Evolutionary conservation across 2,113 vertebrate genomes (phyloP).

Genomic region (Mungos mungo): DNA sequence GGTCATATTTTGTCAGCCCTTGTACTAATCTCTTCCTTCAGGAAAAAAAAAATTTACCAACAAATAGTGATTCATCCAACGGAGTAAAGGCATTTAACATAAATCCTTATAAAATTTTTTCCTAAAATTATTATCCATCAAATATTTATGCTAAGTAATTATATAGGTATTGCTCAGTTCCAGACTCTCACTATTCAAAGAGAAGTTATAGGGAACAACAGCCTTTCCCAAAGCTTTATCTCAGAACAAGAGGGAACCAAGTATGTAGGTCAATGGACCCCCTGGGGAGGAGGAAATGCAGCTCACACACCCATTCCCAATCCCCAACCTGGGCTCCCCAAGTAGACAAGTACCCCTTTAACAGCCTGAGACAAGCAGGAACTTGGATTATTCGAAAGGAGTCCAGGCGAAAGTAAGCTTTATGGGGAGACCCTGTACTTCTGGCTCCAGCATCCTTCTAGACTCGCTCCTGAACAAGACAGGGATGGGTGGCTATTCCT

Average conservation of each 20-base stretch:
- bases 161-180: not conserved
- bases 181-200: not conserved
- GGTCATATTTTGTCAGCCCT: not conserved
- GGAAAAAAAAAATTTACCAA: not conserved
- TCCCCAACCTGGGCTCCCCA: not conserved
- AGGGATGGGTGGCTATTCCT: accelerated
- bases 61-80: not conserved
- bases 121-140: not conserved
- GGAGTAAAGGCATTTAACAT: not conserved
- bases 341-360: not conserved
- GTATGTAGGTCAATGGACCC: not conserved
- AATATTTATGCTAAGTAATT: not conserved
- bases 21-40: not conserved
- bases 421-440: not conserved
- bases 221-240: not conserved
- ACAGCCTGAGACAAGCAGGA: not conserved
- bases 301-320: not conserved
- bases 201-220: not conserved
- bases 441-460: not conserved
- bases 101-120: not conserved
- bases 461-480: not conserved
- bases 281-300: not conserved
- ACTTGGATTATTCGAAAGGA: not conserved
- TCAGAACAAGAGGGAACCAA: not conserved
- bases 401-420: not conserved